Percentiles rank a stretch among this genome's conserved stretches.
These are phyloP conservation scores for Gambusia yucatana DNA, from an alignment of 2,797 vertebrate genomes.

Conservation along the genomic window DNA sequence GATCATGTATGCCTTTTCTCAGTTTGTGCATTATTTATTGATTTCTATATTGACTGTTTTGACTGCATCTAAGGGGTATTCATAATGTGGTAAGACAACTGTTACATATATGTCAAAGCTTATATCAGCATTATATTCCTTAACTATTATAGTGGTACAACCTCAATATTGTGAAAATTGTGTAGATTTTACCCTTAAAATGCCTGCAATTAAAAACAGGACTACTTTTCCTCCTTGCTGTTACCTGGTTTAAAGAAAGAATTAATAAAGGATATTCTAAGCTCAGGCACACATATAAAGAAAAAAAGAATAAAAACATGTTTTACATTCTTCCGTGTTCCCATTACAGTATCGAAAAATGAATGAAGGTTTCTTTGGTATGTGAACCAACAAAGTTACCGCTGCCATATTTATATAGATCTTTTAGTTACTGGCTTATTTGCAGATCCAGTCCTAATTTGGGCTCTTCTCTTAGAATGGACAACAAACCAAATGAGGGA, in stretches of 20 bases:
- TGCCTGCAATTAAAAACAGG: conserved; percentile 58
- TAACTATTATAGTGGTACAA: conserved; percentile 24
- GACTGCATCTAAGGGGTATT: conserved; percentile 15
- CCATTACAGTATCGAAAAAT: no score
- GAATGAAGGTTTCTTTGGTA: no score
- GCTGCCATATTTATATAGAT: background rate
- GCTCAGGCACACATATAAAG: background rate
- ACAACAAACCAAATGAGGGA: background rate
- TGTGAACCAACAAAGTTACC: no score
- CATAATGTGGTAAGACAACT: conserved; percentile 14
- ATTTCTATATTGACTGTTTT: conserved; percentile 34
- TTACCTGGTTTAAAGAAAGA: conserved; percentile 47
- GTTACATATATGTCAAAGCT: conserved; percentile 5
- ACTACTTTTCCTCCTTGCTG: conserved; percentile 40
- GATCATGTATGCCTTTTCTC: conserved; percentile 26
- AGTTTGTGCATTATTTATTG: conserved; percentile 48
- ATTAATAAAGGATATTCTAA: conserved; percentile 10
- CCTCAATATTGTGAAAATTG: conserved; percentile 29
- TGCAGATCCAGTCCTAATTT: background rate
- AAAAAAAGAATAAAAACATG: background rate
- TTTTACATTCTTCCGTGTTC: background rate
- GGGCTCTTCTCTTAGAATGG: background rate
- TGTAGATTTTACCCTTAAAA: conserved; percentile 52
- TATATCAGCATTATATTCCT: conserved; percentile 25
- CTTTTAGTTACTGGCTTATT: background rate